phyloP scores from a whole-genome alignment of 64 coral and sea anemone genomes.

The Platygyra sinensis region DNA sequence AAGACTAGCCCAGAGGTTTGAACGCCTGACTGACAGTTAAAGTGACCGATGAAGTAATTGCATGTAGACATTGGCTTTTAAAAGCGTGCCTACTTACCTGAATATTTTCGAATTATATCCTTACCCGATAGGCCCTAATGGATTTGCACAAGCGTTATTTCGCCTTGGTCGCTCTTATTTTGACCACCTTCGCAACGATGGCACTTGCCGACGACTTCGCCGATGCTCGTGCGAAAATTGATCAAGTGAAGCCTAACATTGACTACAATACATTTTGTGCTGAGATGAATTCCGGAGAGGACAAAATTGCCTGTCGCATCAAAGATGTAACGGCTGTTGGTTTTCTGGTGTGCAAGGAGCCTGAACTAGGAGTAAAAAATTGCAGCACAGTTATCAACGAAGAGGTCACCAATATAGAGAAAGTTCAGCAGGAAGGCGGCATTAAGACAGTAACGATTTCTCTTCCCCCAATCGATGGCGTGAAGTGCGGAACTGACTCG shows the following conservation, averaged over 20 bases:
- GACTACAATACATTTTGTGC: slow-evolving; percentile 34
- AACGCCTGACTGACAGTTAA: too few species aligned
- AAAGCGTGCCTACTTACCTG: too few species aligned
- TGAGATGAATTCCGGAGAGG: slow-evolving; percentile 20
- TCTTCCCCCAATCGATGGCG: slow-evolving; percentile 40
- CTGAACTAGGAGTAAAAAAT: not conserved
- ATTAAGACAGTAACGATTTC: slow-evolving; percentile 33
- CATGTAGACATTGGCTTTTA: too few species aligned
- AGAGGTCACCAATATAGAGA: slow-evolving; percentile 15
- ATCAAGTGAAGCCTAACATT: slow-evolving; percentile 31
- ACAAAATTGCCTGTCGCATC: slow-evolving; percentile 59
- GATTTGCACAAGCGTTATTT: slow-evolving; percentile 28
- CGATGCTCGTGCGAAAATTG: slow-evolving; percentile 30
- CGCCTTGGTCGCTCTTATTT: not conserved
- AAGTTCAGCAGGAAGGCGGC: not conserved
- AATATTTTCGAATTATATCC: not conserved
- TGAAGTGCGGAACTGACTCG: slow-evolving; percentile 34
- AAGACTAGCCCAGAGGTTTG: too few species aligned
- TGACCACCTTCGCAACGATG: not conserved
- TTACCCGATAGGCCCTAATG: not conserved
- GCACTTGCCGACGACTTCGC: slow-evolving; percentile 21
- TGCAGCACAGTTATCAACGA: slow-evolving; percentile 19
- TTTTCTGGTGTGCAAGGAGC: slow-evolving; percentile 52
- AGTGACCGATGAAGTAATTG: too few species aligned
- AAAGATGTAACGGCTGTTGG: slow-evolving; percentile 37